A percentile compares a stretch with the other conserved stretches of the same genome.
Evolutionary conservation across 2,113 vertebrate genomes (phyloP).

Genomic region (Stegostoma tigrinum): DNA sequence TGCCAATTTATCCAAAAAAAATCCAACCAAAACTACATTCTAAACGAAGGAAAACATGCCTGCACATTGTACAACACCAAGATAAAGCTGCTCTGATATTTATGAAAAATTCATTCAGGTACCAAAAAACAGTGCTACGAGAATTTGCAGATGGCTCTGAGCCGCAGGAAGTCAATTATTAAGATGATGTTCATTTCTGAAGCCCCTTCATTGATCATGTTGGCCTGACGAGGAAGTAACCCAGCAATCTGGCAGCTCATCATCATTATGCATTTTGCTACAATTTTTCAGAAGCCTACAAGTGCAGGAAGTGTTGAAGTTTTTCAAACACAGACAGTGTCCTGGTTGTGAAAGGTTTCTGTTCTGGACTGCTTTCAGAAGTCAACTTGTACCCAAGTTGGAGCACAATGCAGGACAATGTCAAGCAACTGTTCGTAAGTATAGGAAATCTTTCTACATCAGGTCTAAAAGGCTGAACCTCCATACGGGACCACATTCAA

Average conservation of each 20-base stretch:
- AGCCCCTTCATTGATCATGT: not conserved
- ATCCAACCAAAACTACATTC: not conserved
- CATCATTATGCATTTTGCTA: not conserved
- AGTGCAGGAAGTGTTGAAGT: not conserved
- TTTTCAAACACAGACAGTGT: not conserved
- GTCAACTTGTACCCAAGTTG: no score
- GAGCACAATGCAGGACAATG: no score
- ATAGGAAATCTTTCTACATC: no score
- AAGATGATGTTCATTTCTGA: not conserved
- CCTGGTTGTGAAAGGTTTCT: no score
- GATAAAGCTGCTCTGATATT: not conserved
- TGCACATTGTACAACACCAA: not conserved
- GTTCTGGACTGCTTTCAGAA: no score
- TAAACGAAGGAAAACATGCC: not conserved
- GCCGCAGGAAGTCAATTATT: not conserved
- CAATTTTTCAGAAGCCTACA: not conserved
- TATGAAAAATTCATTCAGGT: not conserved
- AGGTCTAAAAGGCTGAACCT: no score
- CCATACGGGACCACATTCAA: no score
- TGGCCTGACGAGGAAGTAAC: not conserved
- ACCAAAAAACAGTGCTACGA: not conserved
- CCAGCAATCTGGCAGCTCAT: not conserved
- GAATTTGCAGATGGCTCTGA: not conserved
- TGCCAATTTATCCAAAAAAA: not conserved
- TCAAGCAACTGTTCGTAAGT: no score